Evolutionary conservation across 2,888 invertebrate species (phyloP).

Genomic region (Tetragonula carbonaria): DNA sequence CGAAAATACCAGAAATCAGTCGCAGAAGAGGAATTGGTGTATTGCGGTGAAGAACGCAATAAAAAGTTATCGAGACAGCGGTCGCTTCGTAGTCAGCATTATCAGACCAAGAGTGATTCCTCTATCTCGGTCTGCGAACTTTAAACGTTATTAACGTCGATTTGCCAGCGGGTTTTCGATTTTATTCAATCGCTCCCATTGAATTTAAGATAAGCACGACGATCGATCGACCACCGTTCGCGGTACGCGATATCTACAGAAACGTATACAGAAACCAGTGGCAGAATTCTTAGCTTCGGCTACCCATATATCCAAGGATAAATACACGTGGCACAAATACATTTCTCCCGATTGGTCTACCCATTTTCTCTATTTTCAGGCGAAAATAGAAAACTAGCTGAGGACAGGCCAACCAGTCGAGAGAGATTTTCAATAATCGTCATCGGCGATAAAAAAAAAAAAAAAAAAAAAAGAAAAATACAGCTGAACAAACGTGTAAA

Average conservation of each 20-base stretch:
- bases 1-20: not conserved
- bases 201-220: slow-evolving; percentile 69
- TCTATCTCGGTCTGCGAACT: slow-evolving; percentile 54
- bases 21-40: not conserved
- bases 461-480: too few relatives aligned
- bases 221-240: slow-evolving; percentile 46
- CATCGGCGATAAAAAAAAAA: too few relatives aligned
- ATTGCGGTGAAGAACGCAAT: not conserved
- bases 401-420: too few relatives aligned
- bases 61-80: slow-evolving; percentile 33
- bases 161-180: slow-evolving; percentile 54
- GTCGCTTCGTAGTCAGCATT: slow-evolving; percentile 29
- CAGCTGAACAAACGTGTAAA: too few relatives aligned
- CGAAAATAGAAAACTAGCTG: too few relatives aligned
- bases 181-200: slow-evolving; percentile 62
- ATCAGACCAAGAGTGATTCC: slow-evolving; percentile 30
- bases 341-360: too few relatives aligned
- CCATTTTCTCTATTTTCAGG: too few relatives aligned
- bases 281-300: not conserved
- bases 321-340: too few relatives aligned
- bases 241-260: not conserved
- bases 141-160: slow-evolving; percentile 64
- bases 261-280: not conserved
- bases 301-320: too few relatives aligned
- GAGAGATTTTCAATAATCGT: too few relatives aligned